Conservation (phyloP, 2,888 invertebrate genomes). For the Baccha elongata region DNA sequence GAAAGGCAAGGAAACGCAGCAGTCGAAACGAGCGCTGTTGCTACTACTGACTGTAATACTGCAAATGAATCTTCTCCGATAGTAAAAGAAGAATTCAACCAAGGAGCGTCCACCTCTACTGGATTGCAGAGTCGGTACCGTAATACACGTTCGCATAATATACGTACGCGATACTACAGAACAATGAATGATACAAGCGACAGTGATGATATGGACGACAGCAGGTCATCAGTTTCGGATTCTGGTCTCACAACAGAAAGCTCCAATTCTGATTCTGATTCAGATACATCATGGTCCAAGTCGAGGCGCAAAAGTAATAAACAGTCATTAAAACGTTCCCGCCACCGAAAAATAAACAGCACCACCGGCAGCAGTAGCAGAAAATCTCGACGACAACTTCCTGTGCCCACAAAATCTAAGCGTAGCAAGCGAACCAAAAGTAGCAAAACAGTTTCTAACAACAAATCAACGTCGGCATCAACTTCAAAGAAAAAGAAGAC, state of each 20-base stretch:
- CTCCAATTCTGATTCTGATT: slow-evolving; percentile 49
- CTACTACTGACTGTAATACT: slow-evolving; percentile 12
- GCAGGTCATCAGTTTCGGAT: slow-evolving; percentile 34
- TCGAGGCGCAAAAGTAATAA: slow-evolving; percentile 61
- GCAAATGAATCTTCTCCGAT: slow-evolving; percentile 39
- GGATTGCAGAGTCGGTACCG: slow-evolving; percentile 75
- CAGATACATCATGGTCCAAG: slow-evolving; percentile 65
- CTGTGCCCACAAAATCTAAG: slow-evolving; percentile 48
- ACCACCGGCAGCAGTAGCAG: slow-evolving; percentile 38
- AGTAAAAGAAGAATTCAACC: slow-evolving; percentile 76
- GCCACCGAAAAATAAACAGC: slow-evolving; percentile 55
- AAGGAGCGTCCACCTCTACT: slow-evolving; percentile 80
- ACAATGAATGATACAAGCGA: slow-evolving; percentile 40
- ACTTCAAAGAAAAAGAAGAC: slow-evolving; percentile 55
- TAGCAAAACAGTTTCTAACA: slow-evolving; percentile 23
- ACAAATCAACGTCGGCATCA: slow-evolving; percentile 30
- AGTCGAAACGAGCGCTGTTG: slow-evolving; percentile 19
- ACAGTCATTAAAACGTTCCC: slow-evolving; percentile 69
- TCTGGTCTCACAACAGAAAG: slow-evolving; percentile 32
- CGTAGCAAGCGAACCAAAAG: slow-evolving; percentile 40
- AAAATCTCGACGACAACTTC: slow-evolving; percentile 41
- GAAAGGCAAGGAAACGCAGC: slow-evolving; percentile 7
- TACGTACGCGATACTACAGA: slow-evolving; percentile 34
- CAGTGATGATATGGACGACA: slow-evolving; percentile 53
- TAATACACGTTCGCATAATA: slow-evolving; percentile 21